Evolutionary conservation across 2,113 vertebrate species (phyloP).

Genomic region (Monarcha castaneiventris): DNA sequence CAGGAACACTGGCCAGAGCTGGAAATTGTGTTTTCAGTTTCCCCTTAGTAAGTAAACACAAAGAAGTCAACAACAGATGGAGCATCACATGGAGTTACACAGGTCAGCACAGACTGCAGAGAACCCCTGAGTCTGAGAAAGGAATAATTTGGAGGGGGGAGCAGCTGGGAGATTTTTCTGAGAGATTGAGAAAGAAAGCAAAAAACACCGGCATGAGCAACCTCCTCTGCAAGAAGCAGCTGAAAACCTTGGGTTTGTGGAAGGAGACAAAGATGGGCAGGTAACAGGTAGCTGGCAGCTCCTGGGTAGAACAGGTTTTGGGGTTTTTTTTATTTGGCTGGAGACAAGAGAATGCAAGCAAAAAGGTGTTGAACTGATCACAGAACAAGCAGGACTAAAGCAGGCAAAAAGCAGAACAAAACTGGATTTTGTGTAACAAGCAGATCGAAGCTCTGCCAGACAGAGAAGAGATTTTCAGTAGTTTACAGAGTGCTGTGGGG

Average conservation of each 20-base stretch:
- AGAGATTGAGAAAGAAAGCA: background rate
- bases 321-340: background rate
- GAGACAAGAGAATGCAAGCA: background rate
- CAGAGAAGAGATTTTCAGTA: background rate
- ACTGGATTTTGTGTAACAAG: background rate
- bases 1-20: conserved; percentile 29
- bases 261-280: background rate
- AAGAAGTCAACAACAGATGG: conserved; percentile 59
- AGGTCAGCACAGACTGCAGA: conserved; percentile 37
- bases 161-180: background rate
- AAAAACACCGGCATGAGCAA: background rate
- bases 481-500: background rate
- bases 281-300: background rate
- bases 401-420: background rate
- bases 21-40: conserved; percentile 18
- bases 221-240: background rate
- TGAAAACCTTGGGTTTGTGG: background rate
- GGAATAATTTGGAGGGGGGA: background rate
- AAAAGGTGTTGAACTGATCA: background rate
- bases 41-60: conserved; percentile 31
- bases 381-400: background rate
- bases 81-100: conserved; percentile 13
- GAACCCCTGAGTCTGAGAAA: background rate
- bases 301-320: background rate
- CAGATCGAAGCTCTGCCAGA: background rate